phyloP scores from a whole-genome alignment of 2,888 invertebrate species.

The Cataglyphis cursor region DNA sequence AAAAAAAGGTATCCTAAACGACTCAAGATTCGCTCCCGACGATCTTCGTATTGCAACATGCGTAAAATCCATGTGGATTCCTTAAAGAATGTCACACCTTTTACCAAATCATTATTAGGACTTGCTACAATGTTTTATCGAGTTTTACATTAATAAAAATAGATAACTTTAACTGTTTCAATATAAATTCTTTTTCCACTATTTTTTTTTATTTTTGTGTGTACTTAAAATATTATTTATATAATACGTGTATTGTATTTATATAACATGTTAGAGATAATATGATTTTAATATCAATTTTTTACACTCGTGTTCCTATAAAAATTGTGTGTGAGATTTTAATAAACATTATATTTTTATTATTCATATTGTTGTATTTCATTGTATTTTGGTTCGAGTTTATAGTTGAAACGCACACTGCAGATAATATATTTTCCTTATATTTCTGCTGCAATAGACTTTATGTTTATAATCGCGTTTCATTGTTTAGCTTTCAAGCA shows the following conservation, averaged over 20 bases:
- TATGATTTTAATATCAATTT: conserved; percentile 12
- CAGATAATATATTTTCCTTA: not conserved
- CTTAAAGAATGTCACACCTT: conserved; percentile 58
- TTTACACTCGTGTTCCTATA: not conserved
- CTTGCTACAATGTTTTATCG: conserved; percentile 59
- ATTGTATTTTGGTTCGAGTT: not conserved
- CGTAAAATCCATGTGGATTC: conserved; percentile 24
- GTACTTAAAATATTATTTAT: not conserved
- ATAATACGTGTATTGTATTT: not conserved
- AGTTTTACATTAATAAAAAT: conserved; percentile 12
- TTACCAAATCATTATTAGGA: conserved; percentile 69
- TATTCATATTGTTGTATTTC: not conserved
- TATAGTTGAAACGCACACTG: not conserved
- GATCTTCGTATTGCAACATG: conserved; percentile 4
- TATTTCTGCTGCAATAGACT: not conserved
- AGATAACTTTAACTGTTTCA: not conserved
- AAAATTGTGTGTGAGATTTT: conserved; percentile 2
- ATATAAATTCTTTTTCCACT: not conserved
- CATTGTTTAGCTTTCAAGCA: not conserved
- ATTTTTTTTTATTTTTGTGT: not conserved
- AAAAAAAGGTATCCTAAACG: conserved; percentile 8
- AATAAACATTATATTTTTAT: not conserved
- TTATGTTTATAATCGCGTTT: not conserved
- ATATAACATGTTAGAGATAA: not conserved
- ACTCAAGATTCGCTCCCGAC: conserved; percentile 2